Evolutionary conservation across 37 sponge, comb jelly and placozoan genomes (phyloP), one percentile per base, ranked within the genome.

Genomic region (Bolinopsis microptera): DNA sequence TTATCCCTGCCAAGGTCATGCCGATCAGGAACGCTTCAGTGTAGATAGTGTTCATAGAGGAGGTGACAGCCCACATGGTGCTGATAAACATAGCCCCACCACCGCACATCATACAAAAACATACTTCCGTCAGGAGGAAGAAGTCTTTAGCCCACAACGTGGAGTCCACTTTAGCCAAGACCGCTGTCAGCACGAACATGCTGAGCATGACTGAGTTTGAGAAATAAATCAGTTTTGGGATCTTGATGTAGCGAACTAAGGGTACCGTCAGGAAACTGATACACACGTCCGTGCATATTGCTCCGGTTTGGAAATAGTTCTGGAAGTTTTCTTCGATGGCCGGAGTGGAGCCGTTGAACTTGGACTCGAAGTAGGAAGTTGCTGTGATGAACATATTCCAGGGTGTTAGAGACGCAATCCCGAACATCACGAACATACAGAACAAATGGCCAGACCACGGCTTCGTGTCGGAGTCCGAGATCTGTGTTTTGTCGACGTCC

Each of bases 251-350:
- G 28, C 35, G 90, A 22, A 86, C 90, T 1, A 86, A 48, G 30
- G 90, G 61, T n/a, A 86, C 90, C 2, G 90, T 39, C 61, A 40
- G 27, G 90, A 86, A 86, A 86, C 90, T 86, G 30, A 86, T 38
- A 0, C 37, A 3, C 48, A 86, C 90, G 61, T 86, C 90, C n/a
- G 36, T 38, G 36, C 90, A 39, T 40, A 86, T 86, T 36, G 90
- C 90, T 30, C 90, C 90, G 0, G 90, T 86, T 41, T 86, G 90
- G 30, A 86, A 86, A 39, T 86, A 86, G 90, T 86, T 86, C 28
- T 35, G 41, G 48, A 39, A 86, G 61, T 86, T 86, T n/a, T 37
- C 90, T 48, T 86, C 90, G 22, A 86, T 40, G 3, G 0, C 90
- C 0, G 90, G 90, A 30, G 90, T 36, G 3, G 90, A 86, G 1